Base-by-base conservation (phyloP, 2,888 invertebrate genomes). In the Drosophila diplacantha region DNA sequence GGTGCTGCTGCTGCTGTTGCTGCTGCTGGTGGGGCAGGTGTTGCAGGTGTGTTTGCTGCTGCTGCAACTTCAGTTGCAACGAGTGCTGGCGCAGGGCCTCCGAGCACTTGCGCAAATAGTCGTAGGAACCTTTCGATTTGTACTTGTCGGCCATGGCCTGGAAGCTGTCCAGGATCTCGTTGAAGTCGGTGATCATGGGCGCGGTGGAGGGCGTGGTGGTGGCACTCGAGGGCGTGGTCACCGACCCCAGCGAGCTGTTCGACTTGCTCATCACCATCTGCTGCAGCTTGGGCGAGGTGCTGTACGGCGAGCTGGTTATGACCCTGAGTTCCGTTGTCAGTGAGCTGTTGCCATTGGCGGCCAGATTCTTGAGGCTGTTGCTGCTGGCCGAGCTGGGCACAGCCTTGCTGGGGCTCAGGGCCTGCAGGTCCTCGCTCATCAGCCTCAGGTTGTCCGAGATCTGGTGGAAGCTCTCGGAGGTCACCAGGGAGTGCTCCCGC, bases 71-170 rank as follows among this genome's bases (percentile, higher is more conserved):
- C 11, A 88, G 63, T 57, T 88, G 88, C 67, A 86, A 71, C 20
- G 88, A 87, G 31, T 88, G 87, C 51, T 88, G 87, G 1, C 87
- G 85, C 65, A 88, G 72, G 9, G 88, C 88, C 39, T 88, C 88
- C 3, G 88, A 88, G 55, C 88, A 88, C 66, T 88, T 88, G 54
- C 87, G 87, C 62, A 88, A 81, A 71, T 88, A 88, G 51, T 88
- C 88, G 54, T 88, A 84, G 75, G 88, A 88, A 81, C 87, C 87
- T 75, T 85, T 86, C 60, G 87, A 84, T 83, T 88, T 88, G 75
- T 87, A 87, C 78, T 86, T 87, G 53, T 88, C 87, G 54, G 88
- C 88, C 85, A 88, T 85, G 71, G 86, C 87, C 66, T 88, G 87
- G 63, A 88, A 88, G 62, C 88, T 88, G 56, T 88, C 88, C 55